phyloP scores from a whole-genome alignment of 53 echinoderm and acorn worm genomes.

The Crossaster papposus region DNA sequence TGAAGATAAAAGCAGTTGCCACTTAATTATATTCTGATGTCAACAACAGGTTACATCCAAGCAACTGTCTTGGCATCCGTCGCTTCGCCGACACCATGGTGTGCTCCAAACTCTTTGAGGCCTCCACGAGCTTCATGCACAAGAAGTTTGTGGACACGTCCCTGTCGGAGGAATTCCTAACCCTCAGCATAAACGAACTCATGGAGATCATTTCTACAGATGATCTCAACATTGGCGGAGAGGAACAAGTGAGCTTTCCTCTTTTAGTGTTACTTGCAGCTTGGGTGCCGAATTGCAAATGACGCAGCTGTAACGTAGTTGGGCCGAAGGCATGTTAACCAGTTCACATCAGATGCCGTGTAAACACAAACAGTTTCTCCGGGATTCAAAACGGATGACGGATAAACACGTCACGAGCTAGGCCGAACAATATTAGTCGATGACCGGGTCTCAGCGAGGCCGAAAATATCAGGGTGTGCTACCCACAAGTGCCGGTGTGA shows the following conservation, averaged over 20 bases:
- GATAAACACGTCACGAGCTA: no score
- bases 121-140: slow-evolving; percentile 84
- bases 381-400: no score
- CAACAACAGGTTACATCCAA: slow-evolving; percentile 81
- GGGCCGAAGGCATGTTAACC: not conserved
- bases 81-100: slow-evolving; percentile 97
- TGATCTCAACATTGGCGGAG: slow-evolving; percentile 87
- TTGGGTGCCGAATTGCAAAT: no score
- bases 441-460: no score
- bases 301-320: no score
- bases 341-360: no score
- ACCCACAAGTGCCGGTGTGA: no score
- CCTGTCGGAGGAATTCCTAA: slow-evolving; percentile 83
- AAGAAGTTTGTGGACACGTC: slow-evolving; percentile 92
- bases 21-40: not conserved
- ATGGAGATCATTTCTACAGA: slow-evolving; percentile 83
- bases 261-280: not conserved
- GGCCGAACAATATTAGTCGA: no score
- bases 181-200: slow-evolving; percentile 68
- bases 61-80: slow-evolving; percentile 91
- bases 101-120: slow-evolving; percentile 87
- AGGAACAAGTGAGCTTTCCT: slow-evolving; percentile 78
- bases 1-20: no score
- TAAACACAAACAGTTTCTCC: no score
- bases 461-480: no score